These are phyloP conservation scores for Bugulina stolonifera DNA, from an alignment of 2,888 invertebrate genomes.

Conservation along the genomic window DNA sequence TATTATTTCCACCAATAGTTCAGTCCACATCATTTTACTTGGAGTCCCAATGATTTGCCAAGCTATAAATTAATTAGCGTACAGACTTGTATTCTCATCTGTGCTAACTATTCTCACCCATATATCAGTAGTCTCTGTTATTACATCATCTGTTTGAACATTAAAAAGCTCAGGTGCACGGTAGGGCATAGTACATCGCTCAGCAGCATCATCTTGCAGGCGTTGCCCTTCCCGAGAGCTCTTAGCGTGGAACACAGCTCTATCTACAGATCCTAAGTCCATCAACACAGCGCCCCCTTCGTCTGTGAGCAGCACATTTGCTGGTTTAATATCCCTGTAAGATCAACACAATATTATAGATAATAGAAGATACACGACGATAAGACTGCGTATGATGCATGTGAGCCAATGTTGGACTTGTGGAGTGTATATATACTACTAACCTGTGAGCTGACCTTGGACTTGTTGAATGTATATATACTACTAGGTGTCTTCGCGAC, in stretches of 20 bases:
- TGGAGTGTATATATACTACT: too few relatives aligned
- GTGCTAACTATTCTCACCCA: constrained; percentile 71
- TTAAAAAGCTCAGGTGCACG: constrained; percentile 81
- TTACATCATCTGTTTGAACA: constrained; percentile 71
- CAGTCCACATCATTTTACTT: too few relatives aligned
- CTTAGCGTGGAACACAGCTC: constrained; percentile 50
- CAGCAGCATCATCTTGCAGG: constrained; percentile 70
- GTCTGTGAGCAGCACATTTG: constrained; percentile 71
- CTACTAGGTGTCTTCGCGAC: too few relatives aligned
- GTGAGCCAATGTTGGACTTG: too few relatives aligned
- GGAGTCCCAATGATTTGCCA: too few relatives aligned
- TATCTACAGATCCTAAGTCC: constrained; percentile 65
- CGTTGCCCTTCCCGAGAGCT: constrained; percentile 46
- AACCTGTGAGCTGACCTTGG: too few relatives aligned
- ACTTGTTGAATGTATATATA: too few relatives aligned
- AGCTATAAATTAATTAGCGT: too few relatives aligned
- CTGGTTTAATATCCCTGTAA: constrained; percentile 73
- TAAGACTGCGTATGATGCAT: too few relatives aligned
- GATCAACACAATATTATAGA: neutral
- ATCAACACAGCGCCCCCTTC: constrained; percentile 68
- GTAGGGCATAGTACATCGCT: constrained; percentile 80
- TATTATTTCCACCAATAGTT: too few relatives aligned
- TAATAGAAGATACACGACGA: neutral
- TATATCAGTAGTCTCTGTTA: constrained; percentile 78
- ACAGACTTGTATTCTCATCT: too few relatives aligned